Base-by-base conservation (phyloP, 1,140 invertebrate species). In the Bicyclus anynana region DNA sequence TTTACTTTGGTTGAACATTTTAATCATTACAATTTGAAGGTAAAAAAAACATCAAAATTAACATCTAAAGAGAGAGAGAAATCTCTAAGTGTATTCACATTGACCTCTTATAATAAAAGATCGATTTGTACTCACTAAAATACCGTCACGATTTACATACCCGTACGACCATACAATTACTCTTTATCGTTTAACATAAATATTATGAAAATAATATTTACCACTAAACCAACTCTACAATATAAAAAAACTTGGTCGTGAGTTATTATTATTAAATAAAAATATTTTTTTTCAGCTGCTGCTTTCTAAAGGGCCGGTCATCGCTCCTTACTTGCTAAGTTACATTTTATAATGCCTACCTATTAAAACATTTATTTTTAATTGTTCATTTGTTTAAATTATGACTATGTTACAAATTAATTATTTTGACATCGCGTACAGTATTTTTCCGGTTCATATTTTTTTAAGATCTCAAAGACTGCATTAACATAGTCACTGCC, bases 401-500 rank as follows among this genome's bases (percentile, higher is more conserved):
- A 70, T 80, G 82, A 85, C 82, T 87, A 87, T 87, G 82, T 83
- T 84, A 77, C 63, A 65, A 53, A 67, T 42, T 52, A 53, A 67
- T 42, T 52, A 42, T 56, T 55, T 57, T 53, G 38, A 54, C 47
- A 33, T 56, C 56, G 23, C 46, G 56, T 52, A 42, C 37, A 29
- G 33, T 62, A 38, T 46, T 56, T 57, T 49, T 54, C 47, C n/a
- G 46, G 35, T 60, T 29, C 29, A 50, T 13, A 53, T 69, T 74
- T 74, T 65, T 56, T 64, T 57, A 80, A 80, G 74, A 81, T 78
- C 78, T 76, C 75, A 79, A 87, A 87, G 84, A 87, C 84, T 87
- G 84, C 77, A 67, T 77, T 77, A 80, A 84, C 84, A 87, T 86
- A 87, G 84, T 87, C 74, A 86, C 77, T 82, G 81, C 80, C 80